phyloP scores from a whole-genome alignment of 2,797 vertebrate genomes.

The Fratercula arctica region DNA sequence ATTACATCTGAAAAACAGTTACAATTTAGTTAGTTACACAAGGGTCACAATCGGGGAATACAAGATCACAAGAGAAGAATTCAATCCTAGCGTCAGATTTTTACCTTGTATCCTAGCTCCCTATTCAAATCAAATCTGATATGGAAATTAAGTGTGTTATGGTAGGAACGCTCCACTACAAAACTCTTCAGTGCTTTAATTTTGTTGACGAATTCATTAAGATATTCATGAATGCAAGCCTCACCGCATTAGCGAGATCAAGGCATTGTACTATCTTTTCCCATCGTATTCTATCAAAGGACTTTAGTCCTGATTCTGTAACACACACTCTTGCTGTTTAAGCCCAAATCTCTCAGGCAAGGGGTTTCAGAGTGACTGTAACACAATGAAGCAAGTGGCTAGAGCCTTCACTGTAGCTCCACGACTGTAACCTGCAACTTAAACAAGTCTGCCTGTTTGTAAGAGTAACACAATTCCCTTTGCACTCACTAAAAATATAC shows the following conservation, averaged over 20 bases:
- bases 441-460: not conserved
- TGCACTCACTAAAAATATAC: not conserved
- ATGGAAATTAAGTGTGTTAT: conserved; percentile 54
- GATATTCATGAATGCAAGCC: conserved; percentile 57
- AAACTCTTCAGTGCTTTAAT: conserved; percentile 55
- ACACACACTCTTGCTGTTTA: not conserved
- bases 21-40: conserved; percentile 6
- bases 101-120: conserved; percentile 44
- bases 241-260: conserved; percentile 35
- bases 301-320: conserved; percentile 3
- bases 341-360: not conserved
- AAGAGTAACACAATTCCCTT: not conserved
- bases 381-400: not conserved
- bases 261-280: conserved; percentile 43
- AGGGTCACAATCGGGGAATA: not conserved
- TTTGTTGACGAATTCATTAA: conserved; percentile 66
- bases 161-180: conserved; percentile 52
- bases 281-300: conserved; percentile 7
- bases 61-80: not conserved
- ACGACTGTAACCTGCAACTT: not conserved
- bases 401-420: not conserved
- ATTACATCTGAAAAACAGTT: conserved; percentile 87
- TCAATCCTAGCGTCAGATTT: conserved; percentile 35
- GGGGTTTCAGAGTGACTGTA: not conserved
- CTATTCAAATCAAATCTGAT: conserved; percentile 58